Percentiles rank a stretch among this genome's conserved stretches.
Evolutionary conservation across 2,113 vertebrate genomes (phyloP).

Genomic region (Neotoma lepida): DNA sequence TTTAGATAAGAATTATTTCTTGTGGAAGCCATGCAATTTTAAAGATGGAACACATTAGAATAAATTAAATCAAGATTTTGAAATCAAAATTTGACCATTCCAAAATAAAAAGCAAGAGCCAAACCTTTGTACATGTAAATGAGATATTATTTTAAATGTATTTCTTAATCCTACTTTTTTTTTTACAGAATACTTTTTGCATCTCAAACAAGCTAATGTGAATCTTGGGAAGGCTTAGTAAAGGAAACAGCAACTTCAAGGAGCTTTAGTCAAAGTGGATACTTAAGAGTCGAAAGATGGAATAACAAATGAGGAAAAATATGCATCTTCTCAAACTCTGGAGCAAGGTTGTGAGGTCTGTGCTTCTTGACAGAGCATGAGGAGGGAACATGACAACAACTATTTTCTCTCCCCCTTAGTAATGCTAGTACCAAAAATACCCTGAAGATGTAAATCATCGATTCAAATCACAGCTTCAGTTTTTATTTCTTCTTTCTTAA

Average conservation of each 20-base stretch:
- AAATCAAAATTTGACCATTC: slow-evolving; percentile 16
- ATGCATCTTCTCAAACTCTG: too few species aligned
- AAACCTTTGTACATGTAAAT: slow-evolving; percentile 2
- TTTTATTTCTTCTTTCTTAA: neutral
- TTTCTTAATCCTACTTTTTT: neutral
- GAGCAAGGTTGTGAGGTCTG: too few species aligned
- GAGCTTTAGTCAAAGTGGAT: neutral
- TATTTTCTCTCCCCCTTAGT: too few species aligned
- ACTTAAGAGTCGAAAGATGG: neutral
- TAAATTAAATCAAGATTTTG: slow-evolving; percentile 4
- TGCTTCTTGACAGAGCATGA: neutral
- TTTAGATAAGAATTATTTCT: neutral
- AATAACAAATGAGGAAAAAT: neutral
- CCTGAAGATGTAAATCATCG: neutral
- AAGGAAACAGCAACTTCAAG: neutral
- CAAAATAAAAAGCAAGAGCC: neutral
- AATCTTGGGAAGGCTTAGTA: neutral
- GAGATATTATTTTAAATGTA: neutral
- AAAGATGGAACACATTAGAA: neutral
- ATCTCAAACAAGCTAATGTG: neutral
- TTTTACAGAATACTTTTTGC: neutral
- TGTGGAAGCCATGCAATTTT: neutral
- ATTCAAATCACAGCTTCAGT: neutral
- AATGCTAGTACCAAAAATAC: neutral
- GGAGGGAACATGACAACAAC: too few species aligned